Conservation (phyloP, 2,888 invertebrate species). For the Cheiracanthium punctorium region DNA sequence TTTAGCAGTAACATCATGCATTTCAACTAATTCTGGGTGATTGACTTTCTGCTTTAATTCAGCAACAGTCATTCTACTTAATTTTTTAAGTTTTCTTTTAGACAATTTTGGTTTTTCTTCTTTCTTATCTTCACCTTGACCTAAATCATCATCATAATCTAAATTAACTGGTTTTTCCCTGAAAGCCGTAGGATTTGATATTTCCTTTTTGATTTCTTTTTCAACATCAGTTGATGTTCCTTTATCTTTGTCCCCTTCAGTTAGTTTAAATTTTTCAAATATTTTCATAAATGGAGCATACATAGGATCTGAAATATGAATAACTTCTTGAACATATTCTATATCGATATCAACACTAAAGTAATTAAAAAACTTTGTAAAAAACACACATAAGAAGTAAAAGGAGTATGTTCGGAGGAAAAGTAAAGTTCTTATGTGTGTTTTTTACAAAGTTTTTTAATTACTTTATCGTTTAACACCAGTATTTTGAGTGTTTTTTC, state of each 20-base stretch:
- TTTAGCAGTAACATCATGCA: conserved; percentile 99
- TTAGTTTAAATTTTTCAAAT: conserved; percentile 92
- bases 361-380: no score
- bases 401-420: no score
- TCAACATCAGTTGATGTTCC: conserved; percentile 73
- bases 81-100: conserved; percentile 94
- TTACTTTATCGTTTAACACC: no score
- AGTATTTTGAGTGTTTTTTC: no score
- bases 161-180: conserved; percentile 74
- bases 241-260: conserved; percentile 79
- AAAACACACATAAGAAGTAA: no score
- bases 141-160: conserved; percentile 72
- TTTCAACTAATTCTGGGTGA: conserved; percentile 98
- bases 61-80: conserved; percentile 96
- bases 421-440: no score
- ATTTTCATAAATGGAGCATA: conserved; percentile 94
- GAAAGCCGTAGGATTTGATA: conserved; percentile 63
- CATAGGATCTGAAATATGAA: conserved; percentile 92
- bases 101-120: conserved; percentile 92
- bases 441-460: no score
- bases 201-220: conserved; percentile 74
- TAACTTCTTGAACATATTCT: conserved; percentile 78
- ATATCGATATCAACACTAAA: conserved; percentile 75
- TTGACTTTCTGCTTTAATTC: conserved; percentile 94
- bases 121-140: conserved; percentile 78